Evolutionary conservation across 2,113 vertebrate genomes (phyloP).

Genomic region (Taurulus bubalis): DNA sequence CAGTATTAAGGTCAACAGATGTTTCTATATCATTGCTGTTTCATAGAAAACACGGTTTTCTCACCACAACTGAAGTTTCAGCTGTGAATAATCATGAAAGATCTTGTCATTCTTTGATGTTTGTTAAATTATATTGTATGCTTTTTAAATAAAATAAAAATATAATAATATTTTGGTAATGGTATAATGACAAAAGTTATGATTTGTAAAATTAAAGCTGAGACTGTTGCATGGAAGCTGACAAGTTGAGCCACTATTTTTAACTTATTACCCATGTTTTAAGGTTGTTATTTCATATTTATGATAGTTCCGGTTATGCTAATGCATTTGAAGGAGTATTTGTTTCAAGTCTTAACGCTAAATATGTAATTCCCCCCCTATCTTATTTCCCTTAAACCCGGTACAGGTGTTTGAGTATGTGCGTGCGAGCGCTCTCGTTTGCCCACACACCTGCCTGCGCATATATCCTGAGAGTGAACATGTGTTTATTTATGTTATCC

Average conservation of each 20-base stretch:
- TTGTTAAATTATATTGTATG: not conserved
- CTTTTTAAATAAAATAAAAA: not conserved
- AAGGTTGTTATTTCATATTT: not conserved
- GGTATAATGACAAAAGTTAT: not conserved
- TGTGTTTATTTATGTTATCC: constrained; percentile 33
- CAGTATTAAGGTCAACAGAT: not conserved
- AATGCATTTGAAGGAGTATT: not conserved
- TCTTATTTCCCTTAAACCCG: not conserved
- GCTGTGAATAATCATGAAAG: not conserved
- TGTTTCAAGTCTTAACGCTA: not conserved
- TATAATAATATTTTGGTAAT: not conserved
- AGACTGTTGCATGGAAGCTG: not conserved
- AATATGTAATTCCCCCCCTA: not conserved
- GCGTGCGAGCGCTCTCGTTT: not conserved
- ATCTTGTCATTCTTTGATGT: not conserved
- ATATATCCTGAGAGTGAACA: not conserved
- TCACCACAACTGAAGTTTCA: not conserved
- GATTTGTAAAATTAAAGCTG: not conserved
- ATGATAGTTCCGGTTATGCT: not conserved
- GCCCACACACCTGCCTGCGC: not conserved
- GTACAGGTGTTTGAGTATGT: not conserved
- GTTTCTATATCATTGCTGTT: not conserved
- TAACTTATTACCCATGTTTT: not conserved
- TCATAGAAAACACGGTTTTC: not conserved
- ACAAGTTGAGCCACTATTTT: not conserved